Percentiles rank a stretch among this genome's conserved stretches.
Conservation (phyloP, 2,888 invertebrate genomes). For the Gymnosoma rotundatum region DNA sequence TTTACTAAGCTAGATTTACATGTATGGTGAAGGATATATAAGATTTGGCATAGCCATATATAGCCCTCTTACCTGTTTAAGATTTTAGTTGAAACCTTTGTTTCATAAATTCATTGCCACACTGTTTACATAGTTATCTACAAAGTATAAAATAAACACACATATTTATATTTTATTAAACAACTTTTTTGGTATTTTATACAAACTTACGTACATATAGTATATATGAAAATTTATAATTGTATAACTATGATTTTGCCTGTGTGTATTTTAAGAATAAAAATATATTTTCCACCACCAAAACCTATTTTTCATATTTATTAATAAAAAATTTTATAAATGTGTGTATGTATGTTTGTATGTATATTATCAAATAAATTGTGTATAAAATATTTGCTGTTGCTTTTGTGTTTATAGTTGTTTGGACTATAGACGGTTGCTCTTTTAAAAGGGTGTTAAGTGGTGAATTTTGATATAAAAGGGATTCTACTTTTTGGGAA, state of each 20-base stretch:
- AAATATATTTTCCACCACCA: slow-evolving; percentile 70
- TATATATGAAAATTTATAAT: neutral
- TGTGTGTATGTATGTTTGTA: neutral
- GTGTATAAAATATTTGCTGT: slow-evolving; percentile 36
- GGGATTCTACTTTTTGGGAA: neutral
- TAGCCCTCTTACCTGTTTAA: too few relatives aligned
- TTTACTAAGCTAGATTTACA: too few relatives aligned
- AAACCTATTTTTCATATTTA: slow-evolving; percentile 76
- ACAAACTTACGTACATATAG: neutral
- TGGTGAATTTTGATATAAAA: slow-evolving; percentile 16
- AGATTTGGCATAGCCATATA: too few relatives aligned
- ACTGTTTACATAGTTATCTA: slow-evolving; percentile 9
- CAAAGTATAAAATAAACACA: slow-evolving; percentile 25
- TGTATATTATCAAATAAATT: slow-evolving; percentile 15
- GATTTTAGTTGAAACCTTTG: neutral
- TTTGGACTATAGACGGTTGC: slow-evolving; percentile 13
- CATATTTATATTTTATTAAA: slow-evolving; percentile 27
- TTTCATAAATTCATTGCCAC: slow-evolving; percentile 2
- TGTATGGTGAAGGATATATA: too few relatives aligned
- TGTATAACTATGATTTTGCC: neutral
- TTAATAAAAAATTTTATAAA: slow-evolving; percentile 73
- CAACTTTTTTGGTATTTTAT: slow-evolving; percentile 41
- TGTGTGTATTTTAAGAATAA: slow-evolving; percentile 26
- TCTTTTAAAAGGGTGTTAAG: slow-evolving; percentile 25
- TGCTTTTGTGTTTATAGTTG: slow-evolving; percentile 7